A percentile compares a stretch with the other conserved stretches of the same genome.
These are phyloP conservation scores for Drosophila punjabiensis DNA, from an alignment of 1,140 invertebrate genomes.

Conservation along the genomic window DNA sequence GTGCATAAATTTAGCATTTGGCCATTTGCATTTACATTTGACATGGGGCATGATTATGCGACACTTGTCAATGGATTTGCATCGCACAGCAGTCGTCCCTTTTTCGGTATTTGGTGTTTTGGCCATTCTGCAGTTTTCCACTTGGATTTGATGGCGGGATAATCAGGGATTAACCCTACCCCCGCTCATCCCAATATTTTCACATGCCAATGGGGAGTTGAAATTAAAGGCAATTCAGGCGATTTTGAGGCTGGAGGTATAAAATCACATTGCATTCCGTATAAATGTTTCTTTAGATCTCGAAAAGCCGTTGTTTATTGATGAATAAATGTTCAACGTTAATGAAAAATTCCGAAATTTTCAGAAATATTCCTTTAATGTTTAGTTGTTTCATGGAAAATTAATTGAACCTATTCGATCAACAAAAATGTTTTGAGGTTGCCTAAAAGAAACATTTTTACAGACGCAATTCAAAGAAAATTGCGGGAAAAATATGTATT, in stretches of 20 bases:
- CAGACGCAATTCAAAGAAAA: background rate
- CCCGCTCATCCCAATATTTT: background rate
- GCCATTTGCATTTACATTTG: constrained; percentile 56
- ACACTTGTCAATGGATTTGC: constrained; percentile 75
- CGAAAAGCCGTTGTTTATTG: constrained; percentile 1
- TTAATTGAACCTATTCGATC: background rate
- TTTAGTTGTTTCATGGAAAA: constrained; percentile 8
- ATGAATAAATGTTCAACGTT: background rate
- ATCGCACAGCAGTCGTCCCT: constrained; percentile 29
- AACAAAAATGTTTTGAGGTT: background rate
- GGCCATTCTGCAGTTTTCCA: constrained; percentile 36
- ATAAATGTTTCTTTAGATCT: background rate
- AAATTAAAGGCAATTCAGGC: constrained; percentile 21
- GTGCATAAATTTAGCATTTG: constrained; percentile 71
- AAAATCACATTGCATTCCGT: no score
- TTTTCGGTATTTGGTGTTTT: constrained; percentile 13
- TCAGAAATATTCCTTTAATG: background rate
- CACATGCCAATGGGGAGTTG: background rate
- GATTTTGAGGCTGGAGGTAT: background rate
- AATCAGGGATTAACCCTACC: constrained; percentile 17
- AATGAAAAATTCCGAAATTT: background rate
- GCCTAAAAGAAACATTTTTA: background rate
- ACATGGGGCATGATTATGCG: constrained; percentile 66
- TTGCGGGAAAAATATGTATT: background rate
- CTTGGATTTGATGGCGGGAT: constrained; percentile 10